Evolutionary conservation across 2,797 vertebrate genomes (phyloP).

Genomic region (Sebastes cheni): DNA sequence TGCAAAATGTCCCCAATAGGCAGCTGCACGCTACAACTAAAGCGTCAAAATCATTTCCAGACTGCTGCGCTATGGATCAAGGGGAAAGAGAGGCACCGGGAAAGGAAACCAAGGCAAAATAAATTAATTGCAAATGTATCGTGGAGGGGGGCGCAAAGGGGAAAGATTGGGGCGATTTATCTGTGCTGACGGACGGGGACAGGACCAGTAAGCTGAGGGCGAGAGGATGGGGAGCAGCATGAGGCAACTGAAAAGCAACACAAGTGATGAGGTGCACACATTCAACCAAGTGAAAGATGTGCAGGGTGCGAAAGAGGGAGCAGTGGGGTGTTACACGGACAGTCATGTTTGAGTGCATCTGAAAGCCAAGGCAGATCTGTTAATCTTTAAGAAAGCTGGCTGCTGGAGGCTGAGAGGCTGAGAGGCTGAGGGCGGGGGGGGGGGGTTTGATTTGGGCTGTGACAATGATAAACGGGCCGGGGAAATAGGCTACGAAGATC

Average conservation of each 20-base stretch:
- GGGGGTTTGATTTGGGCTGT: slow-evolving; percentile 51
- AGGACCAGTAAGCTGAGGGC: slow-evolving; percentile 24
- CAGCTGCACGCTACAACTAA: slow-evolving; percentile 77
- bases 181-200: slow-evolving; percentile 51
- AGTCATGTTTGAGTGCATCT: slow-evolving; percentile 39
- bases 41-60: slow-evolving; percentile 83
- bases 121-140: slow-evolving; percentile 84
- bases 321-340: slow-evolving; percentile 13
- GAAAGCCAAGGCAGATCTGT: slow-evolving; percentile 63
- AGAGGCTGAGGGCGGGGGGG: too few relatives aligned
- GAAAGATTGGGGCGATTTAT: slow-evolving; percentile 52
- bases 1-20: slow-evolving; percentile 76
- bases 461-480: slow-evolving; percentile 78
- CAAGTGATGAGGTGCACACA: slow-evolving; percentile 45
- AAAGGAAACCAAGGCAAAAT: slow-evolving; percentile 74
- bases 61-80: slow-evolving; percentile 70
- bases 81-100: slow-evolving; percentile 59
- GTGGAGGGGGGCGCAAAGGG: slow-evolving; percentile 42
- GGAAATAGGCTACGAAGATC: slow-evolving; percentile 68
- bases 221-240: slow-evolving; percentile 37
- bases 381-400: slow-evolving; percentile 68
- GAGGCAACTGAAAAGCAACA: slow-evolving; percentile 19
- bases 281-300: slow-evolving; percentile 39
- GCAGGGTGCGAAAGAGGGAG: slow-evolving; percentile 6
- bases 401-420: slow-evolving; percentile 22